Conservation (phyloP, 64 coral and sea anemone species). For the Montipora foliosa region DNA sequence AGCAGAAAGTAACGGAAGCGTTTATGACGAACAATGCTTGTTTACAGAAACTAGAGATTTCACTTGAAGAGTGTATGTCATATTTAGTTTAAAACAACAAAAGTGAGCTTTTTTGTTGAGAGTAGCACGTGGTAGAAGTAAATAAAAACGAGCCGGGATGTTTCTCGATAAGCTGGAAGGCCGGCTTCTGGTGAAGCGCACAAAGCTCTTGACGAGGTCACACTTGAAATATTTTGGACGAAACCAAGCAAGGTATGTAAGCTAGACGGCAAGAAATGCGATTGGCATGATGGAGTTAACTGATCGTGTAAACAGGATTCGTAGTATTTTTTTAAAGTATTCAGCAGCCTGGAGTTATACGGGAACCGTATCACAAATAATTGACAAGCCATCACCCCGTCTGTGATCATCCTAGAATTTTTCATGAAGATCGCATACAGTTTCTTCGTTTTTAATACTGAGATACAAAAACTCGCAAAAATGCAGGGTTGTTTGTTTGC, state of each 20-base stretch:
- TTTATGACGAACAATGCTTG: constrained; percentile 18
- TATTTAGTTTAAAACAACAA: constrained; percentile 3
- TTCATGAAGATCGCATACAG: too few species aligned
- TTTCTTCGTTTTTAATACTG: too few species aligned
- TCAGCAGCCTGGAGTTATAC: too few species aligned
- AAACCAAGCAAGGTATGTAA: background rate
- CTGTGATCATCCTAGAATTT: too few species aligned
- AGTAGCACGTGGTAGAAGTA: background rate
- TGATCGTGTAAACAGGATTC: too few species aligned
- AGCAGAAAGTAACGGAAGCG: constrained; percentile 15
- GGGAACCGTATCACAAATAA: too few species aligned
- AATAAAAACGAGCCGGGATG: background rate
- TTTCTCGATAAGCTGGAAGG: constrained; percentile 1
- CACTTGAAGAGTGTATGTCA: background rate
- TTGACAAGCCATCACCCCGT: too few species aligned
- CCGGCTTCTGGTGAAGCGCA: too few species aligned
- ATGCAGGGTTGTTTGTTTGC: too few species aligned
- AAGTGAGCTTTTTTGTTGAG: constrained; percentile 4
- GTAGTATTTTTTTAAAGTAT: too few species aligned
- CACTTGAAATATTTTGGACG: background rate
- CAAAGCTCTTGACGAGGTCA: background rate
- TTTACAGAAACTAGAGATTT: constrained; percentile 5
- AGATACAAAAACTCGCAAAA: too few species aligned
- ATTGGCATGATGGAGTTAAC: background rate
- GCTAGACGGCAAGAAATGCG: background rate